Evolutionary conservation across 1,140 invertebrate genomes (phyloP).

Genomic region (Rhizoglyphus robini): DNA sequence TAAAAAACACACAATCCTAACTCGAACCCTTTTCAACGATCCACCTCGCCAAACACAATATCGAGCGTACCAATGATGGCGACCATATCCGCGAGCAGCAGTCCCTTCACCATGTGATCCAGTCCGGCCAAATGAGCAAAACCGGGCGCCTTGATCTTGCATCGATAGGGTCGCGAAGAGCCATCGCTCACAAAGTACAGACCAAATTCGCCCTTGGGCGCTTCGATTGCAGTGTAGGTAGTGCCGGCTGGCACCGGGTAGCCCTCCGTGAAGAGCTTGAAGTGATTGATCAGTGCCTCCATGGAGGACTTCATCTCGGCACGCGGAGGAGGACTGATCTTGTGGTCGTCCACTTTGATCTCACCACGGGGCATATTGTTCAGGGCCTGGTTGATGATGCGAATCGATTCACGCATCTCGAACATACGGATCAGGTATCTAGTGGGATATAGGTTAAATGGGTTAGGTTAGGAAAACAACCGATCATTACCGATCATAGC

Average conservation of each 20-base stretch:
- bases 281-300: conserved; percentile 97
- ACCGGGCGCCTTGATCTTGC: conserved; percentile 93
- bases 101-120: conserved; percentile 68
- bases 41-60: conserved; percentile 89
- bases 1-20: neutral
- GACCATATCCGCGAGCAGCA: conserved; percentile 86
- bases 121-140: conserved; percentile 82
- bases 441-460: neutral
- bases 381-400: conserved; percentile 88
- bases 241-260: conserved; percentile 86
- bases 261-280: conserved; percentile 93
- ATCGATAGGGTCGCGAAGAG: conserved; percentile 80
- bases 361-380: conserved; percentile 94
- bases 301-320: conserved; percentile 94
- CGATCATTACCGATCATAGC: conserved; percentile 67
- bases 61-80: conserved; percentile 87
- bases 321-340: conserved; percentile 73
- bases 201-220: conserved; percentile 95
- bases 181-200: conserved; percentile 94
- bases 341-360: conserved; percentile 83
- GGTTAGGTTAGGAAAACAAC: too few species aligned
- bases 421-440: conserved; percentile 83
- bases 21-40: conserved; percentile 56
- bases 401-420: conserved; percentile 90
- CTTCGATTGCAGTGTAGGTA: conserved; percentile 90